Base-by-base conservation (phyloP, 2,113 vertebrate species). In the Neodontobutis hainanensis region DNA sequence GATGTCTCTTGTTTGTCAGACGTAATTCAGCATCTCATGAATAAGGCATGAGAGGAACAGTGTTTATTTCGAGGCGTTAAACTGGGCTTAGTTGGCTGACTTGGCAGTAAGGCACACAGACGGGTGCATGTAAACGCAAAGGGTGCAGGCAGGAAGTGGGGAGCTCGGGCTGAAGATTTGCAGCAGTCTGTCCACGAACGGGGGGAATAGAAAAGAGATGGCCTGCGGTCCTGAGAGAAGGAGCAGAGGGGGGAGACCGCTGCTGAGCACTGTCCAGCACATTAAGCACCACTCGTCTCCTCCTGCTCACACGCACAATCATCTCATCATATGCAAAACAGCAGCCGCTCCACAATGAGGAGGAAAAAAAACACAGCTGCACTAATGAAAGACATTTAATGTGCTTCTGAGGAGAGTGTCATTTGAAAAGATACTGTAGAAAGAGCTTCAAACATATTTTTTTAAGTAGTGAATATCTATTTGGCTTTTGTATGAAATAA, bases 251-350 rank as follows among this genome's bases (percentile, higher is more conserved):
- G 50, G 11, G 61, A 60, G 35, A 3, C 4, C 8, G 15, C 50
- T n/a, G 45, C 67, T 75, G 83, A 85, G 88, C 78, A 80, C 68
- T 85, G 86, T 85, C 84, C 84, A 81, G 64, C 82, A 81, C 88
- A 89, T 86, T 88, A 87, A 84, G 85, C 80, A 84, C 76, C 83
- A 76, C 82, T 85, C 77, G 36, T 66, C 73, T 52, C 53, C 74
- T 68, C 61, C 68, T 15, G 46, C 77, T 74, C 70, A 51, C 68
- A 77, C 40, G 64, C 77, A 73, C 73, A 81, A 77, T 90, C 77
- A 87, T 85, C 80, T 84, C 80, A 84, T 86, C 81, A 69, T 65
- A 81, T 84, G 86, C 75, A 83, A 83, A 89, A 73, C 61, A 85
- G 77, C 32, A 71, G 68, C 65, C 48, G 3, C 76, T 63, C 55